A percentile compares a stretch with the other conserved stretches of the same genome.
phyloP scores from a whole-genome alignment of 2,888 invertebrate species.

The Muschampia plurimacula region DNA sequence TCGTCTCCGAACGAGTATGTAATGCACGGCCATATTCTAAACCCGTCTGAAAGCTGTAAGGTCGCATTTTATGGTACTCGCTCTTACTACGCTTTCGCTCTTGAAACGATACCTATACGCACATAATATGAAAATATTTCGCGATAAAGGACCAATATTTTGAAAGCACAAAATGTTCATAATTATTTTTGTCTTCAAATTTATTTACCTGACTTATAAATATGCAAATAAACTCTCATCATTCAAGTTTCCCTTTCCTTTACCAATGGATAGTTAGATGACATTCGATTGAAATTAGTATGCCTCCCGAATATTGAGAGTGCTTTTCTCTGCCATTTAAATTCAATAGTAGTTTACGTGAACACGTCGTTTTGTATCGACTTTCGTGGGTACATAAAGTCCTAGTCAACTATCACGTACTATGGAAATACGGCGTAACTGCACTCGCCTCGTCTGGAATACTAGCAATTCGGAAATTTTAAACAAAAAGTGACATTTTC shows the following conservation, averaged over 20 bases:
- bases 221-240: constrained; percentile 28
- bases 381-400: constrained; percentile 6
- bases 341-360: constrained; percentile 42
- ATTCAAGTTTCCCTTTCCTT: constrained; percentile 24
- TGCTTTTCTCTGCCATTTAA: constrained; percentile 41
- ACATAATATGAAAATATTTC: constrained; percentile 1
- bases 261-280: constrained; percentile 33
- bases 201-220: constrained; percentile 22
- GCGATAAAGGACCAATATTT: constrained; percentile 11
- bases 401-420: constrained; percentile 12
- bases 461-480: neutral
- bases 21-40: constrained; percentile 57
- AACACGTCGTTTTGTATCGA: constrained; percentile 26
- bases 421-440: constrained; percentile 10
- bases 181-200: neutral
- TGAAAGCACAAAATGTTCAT: neutral
- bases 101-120: neutral
- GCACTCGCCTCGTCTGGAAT: neutral
- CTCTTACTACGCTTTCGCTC: constrained; percentile 69
- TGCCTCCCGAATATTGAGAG: constrained; percentile 43
- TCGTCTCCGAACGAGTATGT: constrained; percentile 63
- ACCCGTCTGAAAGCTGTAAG: constrained; percentile 68
- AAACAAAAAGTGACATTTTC: neutral
- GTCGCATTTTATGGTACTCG: constrained; percentile 72
- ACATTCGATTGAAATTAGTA: constrained; percentile 35